Conservation (phyloP, 2,797 vertebrate species). For the Amazona ochrocephala region DNA sequence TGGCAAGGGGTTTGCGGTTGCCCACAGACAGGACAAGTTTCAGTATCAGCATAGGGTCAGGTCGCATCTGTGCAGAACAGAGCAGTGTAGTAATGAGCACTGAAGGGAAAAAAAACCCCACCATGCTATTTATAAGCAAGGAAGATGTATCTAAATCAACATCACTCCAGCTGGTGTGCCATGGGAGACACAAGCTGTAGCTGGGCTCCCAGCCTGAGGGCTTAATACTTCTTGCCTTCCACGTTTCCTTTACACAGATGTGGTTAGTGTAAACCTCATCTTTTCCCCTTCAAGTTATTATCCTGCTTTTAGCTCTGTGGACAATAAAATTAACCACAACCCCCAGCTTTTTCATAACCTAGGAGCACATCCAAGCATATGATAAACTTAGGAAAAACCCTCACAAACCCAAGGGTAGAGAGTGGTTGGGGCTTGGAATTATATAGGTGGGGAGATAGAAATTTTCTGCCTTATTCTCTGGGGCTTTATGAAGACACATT, state of each 20-base stretch:
- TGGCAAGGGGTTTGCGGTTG: background rate
- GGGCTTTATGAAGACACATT: background rate
- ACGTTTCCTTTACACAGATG: background rate
- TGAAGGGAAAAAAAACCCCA: background rate
- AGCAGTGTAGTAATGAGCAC: background rate
- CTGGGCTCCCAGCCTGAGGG: background rate
- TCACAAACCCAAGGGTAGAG: background rate
- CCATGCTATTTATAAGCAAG: slow-evolving; percentile 1
- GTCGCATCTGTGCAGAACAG: background rate
- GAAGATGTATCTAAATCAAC: background rate
- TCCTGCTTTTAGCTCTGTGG: background rate
- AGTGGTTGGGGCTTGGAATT: background rate
- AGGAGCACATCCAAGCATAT: background rate
- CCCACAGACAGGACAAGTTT: background rate
- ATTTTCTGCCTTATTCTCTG: background rate
- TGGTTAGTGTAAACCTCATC: slow-evolving; percentile 1
- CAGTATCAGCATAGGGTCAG: background rate
- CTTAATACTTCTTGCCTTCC: slow-evolving; percentile 1
- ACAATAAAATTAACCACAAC: background rate
- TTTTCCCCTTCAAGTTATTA: background rate
- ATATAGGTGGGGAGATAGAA: accelerated
- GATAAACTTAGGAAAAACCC: background rate
- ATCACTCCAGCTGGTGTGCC: slow-evolving; percentile 4
- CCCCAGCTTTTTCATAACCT: background rate
- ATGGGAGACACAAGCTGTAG: background rate